Percentiles rank a stretch among this genome's conserved stretches.
phyloP scores from a whole-genome alignment of 2,888 invertebrate species.

The Agonopterix subpropinquella region DNA sequence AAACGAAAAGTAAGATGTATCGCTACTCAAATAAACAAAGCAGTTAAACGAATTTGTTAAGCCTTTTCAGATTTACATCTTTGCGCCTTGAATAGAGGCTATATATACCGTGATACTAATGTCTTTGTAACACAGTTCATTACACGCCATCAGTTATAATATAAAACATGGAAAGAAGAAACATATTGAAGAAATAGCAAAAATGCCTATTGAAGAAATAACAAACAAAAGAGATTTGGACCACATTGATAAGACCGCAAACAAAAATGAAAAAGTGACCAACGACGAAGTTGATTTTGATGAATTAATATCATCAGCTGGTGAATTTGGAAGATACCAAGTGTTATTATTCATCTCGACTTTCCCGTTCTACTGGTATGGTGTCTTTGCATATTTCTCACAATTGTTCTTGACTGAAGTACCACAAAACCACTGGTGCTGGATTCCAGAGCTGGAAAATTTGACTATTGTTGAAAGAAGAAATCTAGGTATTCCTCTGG shows the following conservation, averaged over 20 bases:
- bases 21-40: not conserved
- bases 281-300: constrained; percentile 34
- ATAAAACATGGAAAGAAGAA: not conserved
- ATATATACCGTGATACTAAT: not conserved
- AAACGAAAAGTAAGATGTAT: not conserved
- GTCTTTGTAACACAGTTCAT: not conserved
- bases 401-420: constrained; percentile 41
- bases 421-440: constrained; percentile 39
- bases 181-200: not conserved
- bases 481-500: constrained; percentile 29
- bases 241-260: not conserved
- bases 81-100: not conserved
- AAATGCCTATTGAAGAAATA: not conserved
- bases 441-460: constrained; percentile 35
- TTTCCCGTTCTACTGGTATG: constrained; percentile 34
- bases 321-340: constrained; percentile 37
- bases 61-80: not conserved
- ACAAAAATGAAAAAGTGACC: constrained; percentile 36
- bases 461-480: constrained; percentile 29
- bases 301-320: constrained; percentile 33
- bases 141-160: not conserved
- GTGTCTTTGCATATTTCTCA: constrained; percentile 31
- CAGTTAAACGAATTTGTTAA: not conserved
- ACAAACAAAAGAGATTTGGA: not conserved
- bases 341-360: constrained; percentile 28